Base-by-base conservation (phyloP, 2,797 vertebrate species). In the Anolis apletophallus region DNA sequence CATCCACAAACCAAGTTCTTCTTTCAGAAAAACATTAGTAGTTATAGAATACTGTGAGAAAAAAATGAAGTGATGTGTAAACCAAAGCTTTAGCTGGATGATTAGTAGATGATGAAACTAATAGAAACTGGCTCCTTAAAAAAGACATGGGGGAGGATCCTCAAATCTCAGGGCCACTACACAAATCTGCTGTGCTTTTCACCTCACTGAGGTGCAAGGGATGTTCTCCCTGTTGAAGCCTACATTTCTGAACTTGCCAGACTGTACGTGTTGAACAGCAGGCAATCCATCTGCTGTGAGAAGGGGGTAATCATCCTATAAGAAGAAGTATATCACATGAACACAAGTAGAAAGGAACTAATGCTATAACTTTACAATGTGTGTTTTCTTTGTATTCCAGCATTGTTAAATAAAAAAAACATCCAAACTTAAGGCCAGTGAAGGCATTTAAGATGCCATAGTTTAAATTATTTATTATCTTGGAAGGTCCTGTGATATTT, bases 361-460 rank as follows among this genome's bases (percentile, higher is more conserved):
- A 4, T 9, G 19, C n/a, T 2, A 13, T 9, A 40, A 46, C 2
- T 68, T 46, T 9, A 17, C 50, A 50, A 13, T 34, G 3, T 5
- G 54, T n/a, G 52, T 6, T 14, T 69, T 68, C 34, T 29, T 82
- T 26, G 26, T 76, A 68, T 52, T 26, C 57, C 46, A 85, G 50
- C 17, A 40, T 17, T 76, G 74, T 68, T 55, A 29, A 76, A 36
- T 16, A 2, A 40, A 26, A 29, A 59, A 23, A 76, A 87, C 23
- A 2, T 0, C 74, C 5, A 1, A 0, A 55, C 12, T 59, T 0
- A 0, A 69, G n/a, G 73, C 80, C 29, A 83, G n/a, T 23, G 85
- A 73, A 1, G 3, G 4, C 36, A 52, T 71, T 75, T 59, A 88
- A 68, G 71, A n/a, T n/a, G n/a, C n/a, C n/a, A n/a, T n/a, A n/a